Percentiles rank a stretch among this genome's conserved stretches.
These are phyloP conservation scores for Pedionomus torquatus DNA, from an alignment of 2,113 vertebrate species.

Conservation along the genomic window DNA sequence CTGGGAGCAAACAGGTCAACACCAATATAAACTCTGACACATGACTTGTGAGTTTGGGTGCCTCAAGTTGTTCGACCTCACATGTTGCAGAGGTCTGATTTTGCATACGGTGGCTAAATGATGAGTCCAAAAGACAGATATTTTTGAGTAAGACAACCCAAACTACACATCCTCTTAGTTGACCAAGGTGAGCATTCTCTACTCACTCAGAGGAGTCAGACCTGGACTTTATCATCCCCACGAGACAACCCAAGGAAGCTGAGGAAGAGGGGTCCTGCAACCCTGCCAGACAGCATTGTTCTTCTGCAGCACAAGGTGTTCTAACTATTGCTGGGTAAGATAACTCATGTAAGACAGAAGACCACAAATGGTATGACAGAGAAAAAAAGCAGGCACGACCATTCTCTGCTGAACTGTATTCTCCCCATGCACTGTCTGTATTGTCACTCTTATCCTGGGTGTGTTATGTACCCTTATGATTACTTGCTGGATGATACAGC, in stretches of 20 bases:
- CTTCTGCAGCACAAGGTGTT: background rate
- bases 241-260: background rate
- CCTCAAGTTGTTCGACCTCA: background rate
- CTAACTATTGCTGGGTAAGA: background rate
- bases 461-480: background rate
- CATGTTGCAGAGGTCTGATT: background rate
- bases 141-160: background rate
- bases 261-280: background rate
- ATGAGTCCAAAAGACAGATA: background rate
- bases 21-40: background rate
- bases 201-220: fast-evolving
- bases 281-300: background rate
- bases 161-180: fast-evolving
- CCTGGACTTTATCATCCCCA: background rate
- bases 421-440: fast-evolving
- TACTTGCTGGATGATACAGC: background rate
- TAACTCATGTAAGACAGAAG: background rate
- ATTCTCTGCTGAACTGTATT: background rate
- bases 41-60: background rate
- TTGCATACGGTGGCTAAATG: fast-evolving
- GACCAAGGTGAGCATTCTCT: background rate
- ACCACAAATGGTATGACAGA: background rate
- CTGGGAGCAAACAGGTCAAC: background rate
- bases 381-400: background rate
- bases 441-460: background rate